Conservation (phyloP, 2,113 vertebrate genomes). For the Mystacornis crossleyi region DNA sequence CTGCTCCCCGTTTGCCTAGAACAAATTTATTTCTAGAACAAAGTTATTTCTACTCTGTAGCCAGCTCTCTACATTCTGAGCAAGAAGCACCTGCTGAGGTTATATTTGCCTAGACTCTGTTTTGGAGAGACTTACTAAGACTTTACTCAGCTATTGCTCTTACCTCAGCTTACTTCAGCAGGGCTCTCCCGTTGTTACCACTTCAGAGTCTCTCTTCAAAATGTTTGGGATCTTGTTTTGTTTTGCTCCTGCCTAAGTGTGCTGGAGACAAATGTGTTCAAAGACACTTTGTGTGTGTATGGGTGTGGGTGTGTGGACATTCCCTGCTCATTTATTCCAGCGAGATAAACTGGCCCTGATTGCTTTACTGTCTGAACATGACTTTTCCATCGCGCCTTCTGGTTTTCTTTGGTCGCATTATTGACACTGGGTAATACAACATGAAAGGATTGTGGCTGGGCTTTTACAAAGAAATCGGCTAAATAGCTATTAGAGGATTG, state of each 20-base stretch:
- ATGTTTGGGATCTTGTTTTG: background rate
- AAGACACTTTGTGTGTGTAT: background rate
- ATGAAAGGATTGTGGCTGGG: conserved; percentile 58
- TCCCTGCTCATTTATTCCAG: background rate
- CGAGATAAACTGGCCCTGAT: conserved; percentile 27
- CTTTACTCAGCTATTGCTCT: background rate
- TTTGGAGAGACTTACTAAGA: background rate
- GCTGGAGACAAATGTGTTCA: background rate
- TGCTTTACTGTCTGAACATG: conserved; percentile 1
- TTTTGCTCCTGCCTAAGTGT: background rate
- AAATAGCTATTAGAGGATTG: conserved; percentile 54
- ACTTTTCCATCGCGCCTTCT: background rate
- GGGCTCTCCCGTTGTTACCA: background rate
- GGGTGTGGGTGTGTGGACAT: background rate
- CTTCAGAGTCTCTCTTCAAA: background rate
- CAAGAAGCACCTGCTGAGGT: background rate
- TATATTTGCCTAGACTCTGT: background rate
- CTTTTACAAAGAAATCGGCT: conserved; percentile 75
- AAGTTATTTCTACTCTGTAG: background rate
- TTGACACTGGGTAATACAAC: conserved; percentile 46
- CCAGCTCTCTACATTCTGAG: background rate
- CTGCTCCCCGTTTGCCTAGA: background rate
- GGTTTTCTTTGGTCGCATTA: conserved; percentile 39
- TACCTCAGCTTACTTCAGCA: background rate
- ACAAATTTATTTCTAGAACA: background rate